A percentile compares a stretch with the other conserved stretches of the same genome.
Evolutionary conservation across 2,888 invertebrate genomes (phyloP).

Genomic region (Gymnocheta viridis): DNA sequence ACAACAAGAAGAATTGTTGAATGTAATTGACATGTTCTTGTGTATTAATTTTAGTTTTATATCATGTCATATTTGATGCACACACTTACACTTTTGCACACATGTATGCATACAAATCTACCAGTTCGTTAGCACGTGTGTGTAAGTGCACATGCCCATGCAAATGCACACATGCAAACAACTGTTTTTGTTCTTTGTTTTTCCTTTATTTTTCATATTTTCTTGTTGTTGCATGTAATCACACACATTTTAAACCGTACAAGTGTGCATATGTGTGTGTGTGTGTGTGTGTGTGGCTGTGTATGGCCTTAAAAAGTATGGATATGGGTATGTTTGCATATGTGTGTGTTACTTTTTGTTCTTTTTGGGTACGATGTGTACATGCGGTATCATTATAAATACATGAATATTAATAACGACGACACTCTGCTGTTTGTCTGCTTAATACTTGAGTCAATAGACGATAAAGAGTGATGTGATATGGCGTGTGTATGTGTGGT

Average conservation of each 20-base stretch:
- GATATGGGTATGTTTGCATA: background rate
- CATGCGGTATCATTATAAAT: constrained; percentile 46
- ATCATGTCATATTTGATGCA: constrained; percentile 43
- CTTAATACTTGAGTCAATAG: constrained; percentile 61
- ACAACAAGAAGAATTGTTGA: constrained; percentile 40
- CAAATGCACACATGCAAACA: background rate
- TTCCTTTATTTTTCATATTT: background rate
- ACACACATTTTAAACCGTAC: background rate
- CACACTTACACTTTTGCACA: background rate
- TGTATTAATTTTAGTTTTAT: constrained; percentile 60
- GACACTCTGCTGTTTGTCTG: constrained; percentile 47
- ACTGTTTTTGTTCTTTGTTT: background rate
- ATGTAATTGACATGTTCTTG: constrained; percentile 65
- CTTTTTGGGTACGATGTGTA: constrained; percentile 15
- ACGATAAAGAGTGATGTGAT: constrained; percentile 55
- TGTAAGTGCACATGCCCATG: background rate
- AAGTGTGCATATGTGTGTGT: too few species aligned
- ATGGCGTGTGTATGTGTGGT: too few species aligned
- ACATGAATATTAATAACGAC: constrained; percentile 50
- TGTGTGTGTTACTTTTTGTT: background rate
- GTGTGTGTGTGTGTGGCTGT: background rate
- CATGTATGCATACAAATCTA: background rate
- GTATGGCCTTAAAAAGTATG: constrained; percentile 20
- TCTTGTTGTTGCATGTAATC: background rate
- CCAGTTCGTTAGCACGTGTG: constrained; percentile 1